A percentile compares a stretch with the other conserved stretches of the same genome.
These are phyloP conservation scores for Cheirogaleus medius DNA, from an alignment of 2,113 vertebrate species.

Conservation along the genomic window DNA sequence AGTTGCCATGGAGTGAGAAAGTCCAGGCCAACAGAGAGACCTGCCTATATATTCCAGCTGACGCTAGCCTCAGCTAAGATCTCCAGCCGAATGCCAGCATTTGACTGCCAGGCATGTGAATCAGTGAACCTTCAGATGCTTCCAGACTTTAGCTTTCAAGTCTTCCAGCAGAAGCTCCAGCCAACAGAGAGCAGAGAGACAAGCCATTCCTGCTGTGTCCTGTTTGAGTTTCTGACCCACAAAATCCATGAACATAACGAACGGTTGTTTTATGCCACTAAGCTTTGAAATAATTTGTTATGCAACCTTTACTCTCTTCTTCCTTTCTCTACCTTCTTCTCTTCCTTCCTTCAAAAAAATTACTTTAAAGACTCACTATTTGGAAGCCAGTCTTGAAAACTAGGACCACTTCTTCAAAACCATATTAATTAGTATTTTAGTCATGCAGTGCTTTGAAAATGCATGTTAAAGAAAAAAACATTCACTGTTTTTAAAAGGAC, in stretches of 20 bases:
- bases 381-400: background rate
- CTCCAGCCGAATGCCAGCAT: background rate
- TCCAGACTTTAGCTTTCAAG: background rate
- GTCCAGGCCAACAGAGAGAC: background rate
- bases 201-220: background rate
- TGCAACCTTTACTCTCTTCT: background rate
- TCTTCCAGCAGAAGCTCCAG: background rate
- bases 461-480: background rate
- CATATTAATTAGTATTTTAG: constrained; percentile 27
- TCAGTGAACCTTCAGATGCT: background rate
- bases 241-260: background rate
- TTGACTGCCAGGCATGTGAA: background rate
- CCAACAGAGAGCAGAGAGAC: background rate
- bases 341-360: background rate
- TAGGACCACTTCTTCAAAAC: background rate
- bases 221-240: background rate
- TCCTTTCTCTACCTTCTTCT: background rate
- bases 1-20: background rate
- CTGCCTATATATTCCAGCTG: background rate
- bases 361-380: background rate
- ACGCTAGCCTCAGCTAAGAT: background rate
- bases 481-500: background rate
- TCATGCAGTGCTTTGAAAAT: background rate
- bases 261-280: background rate
- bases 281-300: background rate